Base-by-base conservation (phyloP, 2,113 vertebrate species). In the Scomber japonicus region DNA sequence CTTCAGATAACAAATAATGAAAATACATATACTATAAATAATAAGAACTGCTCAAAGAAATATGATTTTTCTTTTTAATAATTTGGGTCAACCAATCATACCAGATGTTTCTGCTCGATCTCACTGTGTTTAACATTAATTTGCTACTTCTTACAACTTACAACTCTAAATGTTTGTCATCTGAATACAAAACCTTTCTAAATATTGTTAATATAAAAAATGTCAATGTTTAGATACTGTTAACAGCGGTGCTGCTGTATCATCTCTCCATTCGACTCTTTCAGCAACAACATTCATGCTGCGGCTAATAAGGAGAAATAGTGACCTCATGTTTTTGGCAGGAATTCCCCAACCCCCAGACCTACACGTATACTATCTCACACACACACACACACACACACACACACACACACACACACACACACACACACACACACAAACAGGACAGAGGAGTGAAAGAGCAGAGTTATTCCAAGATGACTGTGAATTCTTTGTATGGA, bases 401-500 rank as follows among this genome's bases (percentile, higher is more conserved):
- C 56, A 71, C 60, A 79, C 79, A 64, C 40, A 75, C 63, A 71
- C 30, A 74, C 66, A 57, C 79, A 67, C 35, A 75, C 64, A 71
- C 48, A 71, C 63, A 53, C 59, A 63, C 69, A 54, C 64, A 69
- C 72, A 74, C 53, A 59, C 30, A 75, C 49, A 74, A 50, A 71
- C 60, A 82, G 50, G 80, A 65, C 51, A 45, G 48, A 54, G 50
- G 63, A 85, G 77, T 92, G 88, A 94, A 89, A 90, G 70, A 81
- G 82, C 49, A 48, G 82, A 84, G 92, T 93, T 94, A 92, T 94
- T 90, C 84, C 11, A 84, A 83, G 61, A 86, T 91, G 83, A 93
- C 90, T 90, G 87, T 56, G 85, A 88, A 85, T 80, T 82, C 88
- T 93, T 92, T 94, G 92, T 91, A 10, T 11, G 17, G 48, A 64